phyloP scores from a whole-genome alignment of 2,888 invertebrate species.

The Cryptosula pallasiana region DNA sequence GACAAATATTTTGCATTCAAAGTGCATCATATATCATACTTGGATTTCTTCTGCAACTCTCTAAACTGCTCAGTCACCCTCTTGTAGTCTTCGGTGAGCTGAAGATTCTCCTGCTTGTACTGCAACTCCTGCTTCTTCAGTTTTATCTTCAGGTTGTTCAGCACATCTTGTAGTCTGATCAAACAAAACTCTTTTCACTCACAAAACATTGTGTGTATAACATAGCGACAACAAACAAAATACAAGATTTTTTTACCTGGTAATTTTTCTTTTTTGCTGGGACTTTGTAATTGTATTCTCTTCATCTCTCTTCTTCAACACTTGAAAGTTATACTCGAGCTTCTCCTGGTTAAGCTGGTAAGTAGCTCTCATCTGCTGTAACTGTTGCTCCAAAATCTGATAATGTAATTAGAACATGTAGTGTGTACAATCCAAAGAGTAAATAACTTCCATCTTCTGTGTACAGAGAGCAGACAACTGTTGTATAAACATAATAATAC shows the following conservation, averaged over 20 bases:
- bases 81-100: slow-evolving; percentile 63
- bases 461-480: no score
- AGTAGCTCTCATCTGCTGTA: slow-evolving; percentile 74
- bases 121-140: slow-evolving; percentile 64
- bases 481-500: no score
- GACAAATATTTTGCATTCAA: no score
- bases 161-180: slow-evolving; percentile 60
- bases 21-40: no score
- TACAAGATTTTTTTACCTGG: no score
- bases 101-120: slow-evolving; percentile 62
- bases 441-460: no score
- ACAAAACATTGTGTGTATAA: no score
- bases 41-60: slow-evolving; percentile 52
- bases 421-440: no score
- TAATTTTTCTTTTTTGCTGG: slow-evolving; percentile 54
- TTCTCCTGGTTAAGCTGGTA: slow-evolving; percentile 82
- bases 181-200: no score
- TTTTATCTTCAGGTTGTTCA: slow-evolving; percentile 64
- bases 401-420: no score
- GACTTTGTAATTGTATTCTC: slow-evolving; percentile 59
- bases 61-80: slow-evolving; percentile 51
- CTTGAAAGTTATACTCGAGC: slow-evolving; percentile 81
- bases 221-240: no score
- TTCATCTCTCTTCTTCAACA: slow-evolving; percentile 75
- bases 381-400: slow-evolving; percentile 62